phyloP scores from a whole-genome alignment of 2,797 vertebrate genomes.

The Myripristis jacobus region DNA sequence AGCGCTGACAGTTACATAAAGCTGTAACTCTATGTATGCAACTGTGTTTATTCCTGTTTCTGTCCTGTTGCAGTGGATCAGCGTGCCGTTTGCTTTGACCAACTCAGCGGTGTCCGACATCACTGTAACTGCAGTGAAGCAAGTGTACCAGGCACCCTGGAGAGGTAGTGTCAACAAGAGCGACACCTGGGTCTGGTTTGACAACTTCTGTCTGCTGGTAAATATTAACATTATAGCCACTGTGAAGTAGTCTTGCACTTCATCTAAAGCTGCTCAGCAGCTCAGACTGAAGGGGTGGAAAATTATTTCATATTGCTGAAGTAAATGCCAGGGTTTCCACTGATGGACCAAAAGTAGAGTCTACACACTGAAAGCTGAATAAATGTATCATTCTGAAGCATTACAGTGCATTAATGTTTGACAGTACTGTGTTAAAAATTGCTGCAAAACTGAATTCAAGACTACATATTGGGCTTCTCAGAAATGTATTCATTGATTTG shows the following conservation, averaged over 20 bases:
- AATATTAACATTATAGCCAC: conserved; percentile 47
- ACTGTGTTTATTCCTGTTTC: background rate
- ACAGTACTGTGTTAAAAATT: background rate
- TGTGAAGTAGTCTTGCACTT: background rate
- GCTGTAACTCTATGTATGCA: background rate
- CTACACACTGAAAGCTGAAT: background rate
- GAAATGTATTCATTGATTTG: background rate
- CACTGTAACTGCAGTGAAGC: conserved; percentile 88
- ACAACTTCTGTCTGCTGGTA: conserved; percentile 96
- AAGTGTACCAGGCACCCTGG: conserved; percentile 92
- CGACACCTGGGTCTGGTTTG: conserved; percentile 92
- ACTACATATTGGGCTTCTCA: background rate
- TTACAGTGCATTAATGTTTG: too few relatives aligned
- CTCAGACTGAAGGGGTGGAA: background rate
- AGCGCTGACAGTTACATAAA: background rate
- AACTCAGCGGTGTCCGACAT: conserved; percentile 95
- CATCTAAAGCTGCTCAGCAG: background rate
- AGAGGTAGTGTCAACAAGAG: conserved; percentile 84
- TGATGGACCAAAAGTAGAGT: background rate
- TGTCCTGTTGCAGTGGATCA: conserved; percentile 90
- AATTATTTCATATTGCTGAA: background rate
- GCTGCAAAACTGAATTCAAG: background rate
- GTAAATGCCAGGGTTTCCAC: background rate
- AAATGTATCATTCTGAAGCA: too few relatives aligned
- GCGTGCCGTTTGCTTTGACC: conserved; percentile 93